A percentile compares a stretch with the other conserved stretches of the same genome.
These are phyloP conservation scores for Pecten maximus DNA, from an alignment of 2,888 invertebrate species.

Conservation along the genomic window DNA sequence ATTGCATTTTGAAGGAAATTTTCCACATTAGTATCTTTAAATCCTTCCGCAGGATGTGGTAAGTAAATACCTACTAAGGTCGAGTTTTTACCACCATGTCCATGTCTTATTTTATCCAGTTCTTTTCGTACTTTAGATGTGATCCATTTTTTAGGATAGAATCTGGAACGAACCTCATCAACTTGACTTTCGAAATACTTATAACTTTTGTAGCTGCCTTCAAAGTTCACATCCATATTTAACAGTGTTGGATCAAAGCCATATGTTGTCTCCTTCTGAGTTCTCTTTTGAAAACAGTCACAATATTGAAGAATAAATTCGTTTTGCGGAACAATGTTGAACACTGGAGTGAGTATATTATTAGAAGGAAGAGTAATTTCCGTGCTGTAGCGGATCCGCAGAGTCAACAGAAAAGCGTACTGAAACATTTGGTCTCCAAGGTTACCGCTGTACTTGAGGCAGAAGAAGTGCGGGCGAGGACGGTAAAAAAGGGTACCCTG, in stretches of 20 bases:
- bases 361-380: not conserved
- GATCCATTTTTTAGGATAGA: not conserved
- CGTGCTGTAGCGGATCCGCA: not conserved
- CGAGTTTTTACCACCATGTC: not conserved
- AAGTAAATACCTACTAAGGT: not conserved
- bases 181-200: conserved; percentile 1
- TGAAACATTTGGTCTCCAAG: conserved; percentile 11
- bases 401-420: not conserved
- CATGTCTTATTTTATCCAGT: not conserved
- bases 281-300: not conserved
- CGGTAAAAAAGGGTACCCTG: not conserved
- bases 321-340: not conserved
- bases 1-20: not conserved
- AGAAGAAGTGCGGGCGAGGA: not conserved
- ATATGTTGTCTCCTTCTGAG: not conserved
- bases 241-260: not conserved
- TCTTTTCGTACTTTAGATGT: not conserved
- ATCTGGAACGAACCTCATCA: conserved; percentile 2
- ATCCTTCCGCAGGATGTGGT: not conserved
- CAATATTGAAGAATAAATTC: conserved; percentile 26
- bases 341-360: conserved; percentile 4
- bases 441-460: not conserved
- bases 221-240: not conserved
- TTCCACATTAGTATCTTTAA: not conserved
- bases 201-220: not conserved